Evolutionary conservation across 2,888 invertebrate genomes (phyloP).

Genomic region (Agrotis puta): DNA sequence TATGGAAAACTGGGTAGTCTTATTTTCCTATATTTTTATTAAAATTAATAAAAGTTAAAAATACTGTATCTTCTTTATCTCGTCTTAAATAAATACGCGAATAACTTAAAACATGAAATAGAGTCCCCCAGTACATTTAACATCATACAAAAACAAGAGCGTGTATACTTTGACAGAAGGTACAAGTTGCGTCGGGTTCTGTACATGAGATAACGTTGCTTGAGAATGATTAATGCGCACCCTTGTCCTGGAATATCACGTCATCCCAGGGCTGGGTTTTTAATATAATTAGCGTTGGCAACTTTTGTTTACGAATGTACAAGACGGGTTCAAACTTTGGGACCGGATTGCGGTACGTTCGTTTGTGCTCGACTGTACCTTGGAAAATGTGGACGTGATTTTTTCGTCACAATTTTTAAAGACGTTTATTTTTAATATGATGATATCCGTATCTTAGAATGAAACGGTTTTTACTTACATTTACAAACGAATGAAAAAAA

Average conservation of each 20-base stretch:
- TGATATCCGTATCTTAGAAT: too few relatives aligned
- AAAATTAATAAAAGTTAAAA: background rate
- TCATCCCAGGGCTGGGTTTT: slow-evolving; percentile 79
- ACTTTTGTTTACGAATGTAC: slow-evolving; percentile 77
- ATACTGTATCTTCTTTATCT: background rate
- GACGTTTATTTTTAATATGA: too few relatives aligned
- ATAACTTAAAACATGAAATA: slow-evolving; percentile 44
- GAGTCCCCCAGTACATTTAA: slow-evolving; percentile 57
- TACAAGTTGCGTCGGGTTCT: slow-evolving; percentile 72
- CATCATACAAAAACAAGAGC: slow-evolving; percentile 64
- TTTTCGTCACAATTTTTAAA: background rate
- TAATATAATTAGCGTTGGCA: slow-evolving; percentile 81
- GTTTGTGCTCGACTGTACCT: slow-evolving; percentile 23
- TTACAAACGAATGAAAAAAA: too few relatives aligned
- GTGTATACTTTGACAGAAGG: slow-evolving; percentile 70
- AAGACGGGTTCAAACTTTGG: slow-evolving; percentile 61
- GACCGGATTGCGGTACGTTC: slow-evolving; percentile 37
- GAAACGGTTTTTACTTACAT: too few relatives aligned
- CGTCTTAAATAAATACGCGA: slow-evolving; percentile 10
- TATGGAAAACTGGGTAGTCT: background rate
- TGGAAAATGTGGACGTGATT: background rate
- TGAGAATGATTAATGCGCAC: slow-evolving; percentile 86
- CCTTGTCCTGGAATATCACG: slow-evolving; percentile 80
- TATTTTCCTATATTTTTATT: background rate
- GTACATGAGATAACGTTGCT: slow-evolving; percentile 80